phyloP scores from a whole-genome alignment of 2,888 invertebrate genomes.

The Megastigmus dorsalis region DNA sequence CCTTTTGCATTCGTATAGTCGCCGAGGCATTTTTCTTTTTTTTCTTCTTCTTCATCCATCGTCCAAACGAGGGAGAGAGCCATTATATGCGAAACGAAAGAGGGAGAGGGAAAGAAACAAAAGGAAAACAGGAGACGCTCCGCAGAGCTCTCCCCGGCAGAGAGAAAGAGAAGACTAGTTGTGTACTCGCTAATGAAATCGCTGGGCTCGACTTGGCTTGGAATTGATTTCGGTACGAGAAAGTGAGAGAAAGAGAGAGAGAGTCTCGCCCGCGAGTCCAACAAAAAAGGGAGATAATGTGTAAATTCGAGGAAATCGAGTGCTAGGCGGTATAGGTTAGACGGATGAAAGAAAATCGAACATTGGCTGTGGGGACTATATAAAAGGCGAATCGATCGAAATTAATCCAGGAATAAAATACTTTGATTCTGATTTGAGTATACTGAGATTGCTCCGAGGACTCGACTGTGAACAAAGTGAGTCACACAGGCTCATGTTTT shows the following conservation, averaged over 20 bases:
- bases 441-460: conserved; percentile 5
- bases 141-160: conserved; percentile 1
- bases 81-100: conserved; percentile 45
- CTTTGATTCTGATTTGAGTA: conserved; percentile 1
- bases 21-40: neutral
- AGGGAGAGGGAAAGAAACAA: conserved; percentile 5
- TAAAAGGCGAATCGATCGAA: too few relatives aligned
- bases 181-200: conserved; percentile 44
- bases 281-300: conserved; percentile 1
- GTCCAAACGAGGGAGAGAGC: neutral
- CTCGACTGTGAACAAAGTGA: neutral
- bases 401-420: conserved; percentile 18
- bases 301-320: conserved; percentile 15
- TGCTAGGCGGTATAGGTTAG: too few relatives aligned
- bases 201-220: neutral
- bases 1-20: neutral
- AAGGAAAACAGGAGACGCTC: conserved; percentile 3
- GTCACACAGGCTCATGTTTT: too few relatives aligned
- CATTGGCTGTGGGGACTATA: neutral
- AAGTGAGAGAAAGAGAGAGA: too few relatives aligned
- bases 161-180: too few relatives aligned
- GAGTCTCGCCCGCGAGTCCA: neutral
- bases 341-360: neutral
- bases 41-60: neutral
- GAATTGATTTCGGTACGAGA: conserved; percentile 42